Evolutionary conservation across 2,888 invertebrate genomes (phyloP).

Genomic region (Drosophila nr. medialis): DNA sequence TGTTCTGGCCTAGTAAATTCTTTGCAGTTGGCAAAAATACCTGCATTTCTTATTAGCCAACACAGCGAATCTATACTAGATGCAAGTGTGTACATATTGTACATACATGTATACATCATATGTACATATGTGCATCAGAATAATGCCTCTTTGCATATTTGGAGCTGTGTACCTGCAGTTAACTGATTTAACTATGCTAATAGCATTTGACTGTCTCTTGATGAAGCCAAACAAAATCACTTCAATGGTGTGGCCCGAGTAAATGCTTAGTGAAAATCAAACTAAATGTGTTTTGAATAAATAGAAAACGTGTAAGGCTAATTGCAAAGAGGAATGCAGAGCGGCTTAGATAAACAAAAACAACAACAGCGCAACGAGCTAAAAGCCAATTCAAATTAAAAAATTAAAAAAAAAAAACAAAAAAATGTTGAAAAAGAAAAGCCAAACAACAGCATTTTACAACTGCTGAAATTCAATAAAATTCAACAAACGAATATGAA

Average conservation of each 20-base stretch:
- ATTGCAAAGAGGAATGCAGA: conserved; percentile 44
- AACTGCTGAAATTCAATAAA: conserved; percentile 22
- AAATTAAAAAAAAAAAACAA: neutral
- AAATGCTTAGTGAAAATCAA: conserved; percentile 40
- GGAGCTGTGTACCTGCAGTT: conserved; percentile 15
- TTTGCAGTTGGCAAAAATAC: conserved; percentile 61
- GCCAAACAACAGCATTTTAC: conserved; percentile 21
- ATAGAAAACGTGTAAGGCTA: conserved; percentile 55
- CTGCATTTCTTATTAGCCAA: conserved; percentile 54
- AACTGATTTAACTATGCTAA: conserved; percentile 56
- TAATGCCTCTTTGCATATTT: conserved; percentile 29
- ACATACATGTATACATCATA: neutral
- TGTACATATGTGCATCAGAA: conserved; percentile 1
- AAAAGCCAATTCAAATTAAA: conserved; percentile 15
- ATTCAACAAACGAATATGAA: conserved; percentile 14
- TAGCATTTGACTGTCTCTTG: conserved; percentile 51
- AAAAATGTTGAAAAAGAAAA: conserved; percentile 34
- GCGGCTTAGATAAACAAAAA: conserved; percentile 45
- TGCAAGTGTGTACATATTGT: neutral
- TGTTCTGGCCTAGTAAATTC: conserved; percentile 59
- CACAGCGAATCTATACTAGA: conserved; percentile 27
- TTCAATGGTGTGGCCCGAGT: conserved; percentile 1
- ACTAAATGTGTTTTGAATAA: conserved; percentile 56
- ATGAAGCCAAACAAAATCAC: conserved; percentile 61
- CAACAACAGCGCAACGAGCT: conserved; percentile 29